Conservation (phyloP, 1,140 invertebrate species). For the Bacillus rossius region DNA sequence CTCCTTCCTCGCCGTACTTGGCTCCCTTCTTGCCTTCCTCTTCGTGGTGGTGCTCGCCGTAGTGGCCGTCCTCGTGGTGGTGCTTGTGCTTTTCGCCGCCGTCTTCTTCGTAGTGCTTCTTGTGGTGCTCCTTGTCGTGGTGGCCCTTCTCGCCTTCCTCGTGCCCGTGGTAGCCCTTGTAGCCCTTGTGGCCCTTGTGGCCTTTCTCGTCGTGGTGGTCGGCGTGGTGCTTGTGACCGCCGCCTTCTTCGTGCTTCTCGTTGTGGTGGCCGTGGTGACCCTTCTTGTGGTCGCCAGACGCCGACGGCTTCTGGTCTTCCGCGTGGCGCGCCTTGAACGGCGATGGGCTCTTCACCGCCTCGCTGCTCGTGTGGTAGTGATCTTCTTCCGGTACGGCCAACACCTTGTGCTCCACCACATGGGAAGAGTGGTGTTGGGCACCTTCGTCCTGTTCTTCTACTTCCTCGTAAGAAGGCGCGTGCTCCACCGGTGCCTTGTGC, state of each 20-base stretch:
- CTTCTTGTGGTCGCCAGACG: not conserved
- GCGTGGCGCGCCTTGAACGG: not conserved
- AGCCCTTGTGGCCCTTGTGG: constrained; percentile 16
- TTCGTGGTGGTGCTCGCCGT: constrained; percentile 17
- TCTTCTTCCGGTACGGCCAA: not conserved
- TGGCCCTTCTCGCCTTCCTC: constrained; percentile 18
- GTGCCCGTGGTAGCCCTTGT: constrained; percentile 19
- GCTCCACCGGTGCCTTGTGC: no score
- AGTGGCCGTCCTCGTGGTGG: constrained; percentile 16
- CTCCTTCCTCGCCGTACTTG: constrained; percentile 15
- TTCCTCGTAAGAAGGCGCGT: not conserved
- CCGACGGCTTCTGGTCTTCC: not conserved
- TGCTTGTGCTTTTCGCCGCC: constrained; percentile 19
- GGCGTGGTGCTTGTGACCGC: constrained; percentile 15
- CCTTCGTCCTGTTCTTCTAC: not conserved
- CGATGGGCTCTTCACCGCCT: not conserved
- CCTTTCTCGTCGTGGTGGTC: constrained; percentile 10
- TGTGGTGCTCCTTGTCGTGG: constrained; percentile 19
- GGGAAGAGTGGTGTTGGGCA: not conserved
- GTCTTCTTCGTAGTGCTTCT: constrained; percentile 14
- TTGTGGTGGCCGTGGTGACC: not conserved
- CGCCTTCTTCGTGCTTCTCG: constrained; percentile 14
- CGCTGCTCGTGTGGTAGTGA: not conserved
- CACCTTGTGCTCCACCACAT: not conserved
- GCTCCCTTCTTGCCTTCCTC: constrained; percentile 19